Conservation (phyloP, 2,888 invertebrate species). For the Pristionchus mayeri region DNA sequence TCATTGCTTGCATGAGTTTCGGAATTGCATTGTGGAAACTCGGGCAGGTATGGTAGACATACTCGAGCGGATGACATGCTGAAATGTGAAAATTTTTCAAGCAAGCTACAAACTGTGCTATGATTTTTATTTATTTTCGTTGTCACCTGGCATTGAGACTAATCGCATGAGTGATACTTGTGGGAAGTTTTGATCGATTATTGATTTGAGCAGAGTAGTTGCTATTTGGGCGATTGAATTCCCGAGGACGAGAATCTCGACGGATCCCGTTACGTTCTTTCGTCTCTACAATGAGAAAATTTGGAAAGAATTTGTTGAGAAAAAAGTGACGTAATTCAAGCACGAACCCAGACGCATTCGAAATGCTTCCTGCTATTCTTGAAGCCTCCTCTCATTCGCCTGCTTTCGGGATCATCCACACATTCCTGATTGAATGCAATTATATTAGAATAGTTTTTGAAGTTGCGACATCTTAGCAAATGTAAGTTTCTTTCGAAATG, state of each 20-base stretch:
- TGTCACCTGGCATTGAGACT: not conserved
- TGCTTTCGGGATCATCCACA: not conserved
- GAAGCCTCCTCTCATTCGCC: not conserved
- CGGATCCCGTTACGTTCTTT: not conserved
- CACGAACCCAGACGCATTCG: conserved; percentile 7
- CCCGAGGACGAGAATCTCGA: conserved; percentile 19
- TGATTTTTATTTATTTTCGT: not conserved
- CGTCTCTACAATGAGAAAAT: not conserved
- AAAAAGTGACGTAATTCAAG: not conserved
- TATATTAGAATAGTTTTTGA: not conserved
- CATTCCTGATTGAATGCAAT: not conserved
- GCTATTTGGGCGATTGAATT: not conserved
- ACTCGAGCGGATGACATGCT: conserved; percentile 1
- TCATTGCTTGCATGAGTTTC: not conserved
- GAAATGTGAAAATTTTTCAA: not conserved
- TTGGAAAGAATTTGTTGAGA: no score
- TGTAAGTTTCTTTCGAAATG: no score
- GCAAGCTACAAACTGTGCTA: not conserved
- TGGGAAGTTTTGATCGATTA: not conserved
- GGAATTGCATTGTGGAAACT: not conserved
- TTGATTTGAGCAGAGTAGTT: not conserved
- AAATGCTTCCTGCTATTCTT: not conserved
- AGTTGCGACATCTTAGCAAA: no score
- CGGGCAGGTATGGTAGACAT: not conserved
- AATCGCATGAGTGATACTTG: not conserved